A percentile compares a stretch with the other conserved stretches of the same genome.
These are phyloP conservation scores for Vombatus ursinus DNA, from an alignment of 2,113 vertebrate genomes.

Conservation along the genomic window DNA sequence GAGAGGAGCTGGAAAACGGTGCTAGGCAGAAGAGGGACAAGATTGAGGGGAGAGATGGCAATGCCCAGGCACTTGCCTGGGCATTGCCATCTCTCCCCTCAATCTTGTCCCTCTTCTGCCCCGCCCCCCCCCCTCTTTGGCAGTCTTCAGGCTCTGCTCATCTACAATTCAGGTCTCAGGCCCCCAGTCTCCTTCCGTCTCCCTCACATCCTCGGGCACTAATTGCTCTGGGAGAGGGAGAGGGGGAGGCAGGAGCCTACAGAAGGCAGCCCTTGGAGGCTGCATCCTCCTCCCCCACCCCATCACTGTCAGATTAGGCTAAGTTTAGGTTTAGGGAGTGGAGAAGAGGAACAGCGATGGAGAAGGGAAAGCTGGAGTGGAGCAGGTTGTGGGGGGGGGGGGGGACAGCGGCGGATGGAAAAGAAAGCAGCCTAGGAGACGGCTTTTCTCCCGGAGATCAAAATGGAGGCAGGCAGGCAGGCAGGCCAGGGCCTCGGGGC, in stretches of 20 bases:
- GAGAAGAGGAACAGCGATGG: not conserved
- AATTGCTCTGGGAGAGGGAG: no score
- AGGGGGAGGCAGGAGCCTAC: no score
- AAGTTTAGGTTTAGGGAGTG: not conserved
- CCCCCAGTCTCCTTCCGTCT: no score
- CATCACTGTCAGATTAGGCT: not conserved
- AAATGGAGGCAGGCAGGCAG: not conserved
- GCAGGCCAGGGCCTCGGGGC: not conserved
- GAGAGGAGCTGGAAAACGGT: not conserved
- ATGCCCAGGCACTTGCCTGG: constrained; percentile 31
- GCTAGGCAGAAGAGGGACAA: not conserved
- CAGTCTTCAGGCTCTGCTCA: not conserved
- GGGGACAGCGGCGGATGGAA: no score
- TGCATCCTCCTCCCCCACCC: not conserved
- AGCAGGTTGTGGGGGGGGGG: not conserved
- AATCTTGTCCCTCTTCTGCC: not conserved
- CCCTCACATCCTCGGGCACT: not conserved
- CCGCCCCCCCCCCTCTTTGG: not conserved
- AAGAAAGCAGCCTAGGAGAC: not conserved
- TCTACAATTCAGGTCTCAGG: not conserved
- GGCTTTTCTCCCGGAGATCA: not conserved
- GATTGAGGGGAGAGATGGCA: not conserved
- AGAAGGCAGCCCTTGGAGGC: not conserved
- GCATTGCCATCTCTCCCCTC: rapidly evolving
- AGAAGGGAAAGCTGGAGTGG: not conserved